A percentile compares a stretch with the other conserved stretches of the same genome.
These are phyloP conservation scores for Morone chrysops DNA, from an alignment of 2,113 vertebrate genomes.

Conservation along the genomic window DNA sequence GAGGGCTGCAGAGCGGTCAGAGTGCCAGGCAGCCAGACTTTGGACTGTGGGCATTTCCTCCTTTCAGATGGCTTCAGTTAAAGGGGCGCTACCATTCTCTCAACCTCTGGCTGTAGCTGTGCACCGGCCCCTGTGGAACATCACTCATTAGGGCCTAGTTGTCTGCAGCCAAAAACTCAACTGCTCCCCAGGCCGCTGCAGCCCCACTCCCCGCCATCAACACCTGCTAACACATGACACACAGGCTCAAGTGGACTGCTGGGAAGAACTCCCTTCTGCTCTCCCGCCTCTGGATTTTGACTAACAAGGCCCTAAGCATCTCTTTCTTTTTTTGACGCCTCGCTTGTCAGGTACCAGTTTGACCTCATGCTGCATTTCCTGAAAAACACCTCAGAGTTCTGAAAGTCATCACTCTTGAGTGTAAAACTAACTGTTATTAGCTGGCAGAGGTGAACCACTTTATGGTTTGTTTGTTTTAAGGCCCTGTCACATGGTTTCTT, in stretches of 20 bases:
- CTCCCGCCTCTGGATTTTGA: slow-evolving; percentile 12
- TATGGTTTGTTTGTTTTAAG: slow-evolving; percentile 61
- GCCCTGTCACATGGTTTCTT: slow-evolving; percentile 56
- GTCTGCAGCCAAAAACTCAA: slow-evolving; percentile 56
- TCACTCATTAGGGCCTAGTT: slow-evolving; percentile 65
- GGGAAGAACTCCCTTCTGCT: slow-evolving; percentile 36
- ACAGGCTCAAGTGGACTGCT: slow-evolving; percentile 43
- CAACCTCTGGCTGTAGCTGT: slow-evolving; percentile 38
- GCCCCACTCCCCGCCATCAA: slow-evolving; percentile 67
- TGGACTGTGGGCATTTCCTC: slow-evolving; percentile 58
- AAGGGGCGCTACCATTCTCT: slow-evolving; percentile 46
- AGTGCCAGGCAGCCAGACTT: slow-evolving; percentile 51
- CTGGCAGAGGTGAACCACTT: slow-evolving; percentile 51
- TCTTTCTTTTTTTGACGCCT: slow-evolving; percentile 39
- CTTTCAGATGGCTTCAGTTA: slow-evolving; percentile 58
- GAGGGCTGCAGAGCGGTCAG: slow-evolving; percentile 27
- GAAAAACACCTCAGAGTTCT: slow-evolving; percentile 30
- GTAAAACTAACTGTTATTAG: slow-evolving; percentile 60
- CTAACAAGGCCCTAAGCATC: slow-evolving; percentile 61
- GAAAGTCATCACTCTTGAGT: slow-evolving; percentile 44
- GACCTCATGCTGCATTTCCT: slow-evolving; percentile 42
- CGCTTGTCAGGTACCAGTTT: slow-evolving; percentile 10
- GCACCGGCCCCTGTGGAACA: slow-evolving; percentile 53
- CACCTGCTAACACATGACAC: slow-evolving; percentile 74
- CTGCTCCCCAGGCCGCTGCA: slow-evolving; percentile 45